A percentile compares a stretch with the other conserved stretches of the same genome.
phyloP scores from a whole-genome alignment of 2,797 vertebrate species.

The Poecilia wingei region DNA sequence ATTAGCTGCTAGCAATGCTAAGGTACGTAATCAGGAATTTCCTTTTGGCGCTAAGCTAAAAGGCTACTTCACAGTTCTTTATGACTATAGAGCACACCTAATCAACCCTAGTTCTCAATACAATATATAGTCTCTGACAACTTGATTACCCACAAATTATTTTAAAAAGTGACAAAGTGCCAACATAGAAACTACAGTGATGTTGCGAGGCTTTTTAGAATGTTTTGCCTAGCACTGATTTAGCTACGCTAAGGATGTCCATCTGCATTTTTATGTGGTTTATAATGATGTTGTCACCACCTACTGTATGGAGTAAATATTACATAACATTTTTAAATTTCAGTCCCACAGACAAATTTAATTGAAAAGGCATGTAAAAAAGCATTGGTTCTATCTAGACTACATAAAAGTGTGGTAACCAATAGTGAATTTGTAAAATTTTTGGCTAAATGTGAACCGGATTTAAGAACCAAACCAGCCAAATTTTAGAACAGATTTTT shows the following conservation, averaged over 20 bases:
- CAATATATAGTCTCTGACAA: no score
- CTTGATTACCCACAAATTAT: no score
- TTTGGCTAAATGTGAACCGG: neutral
- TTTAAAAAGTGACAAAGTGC: no score
- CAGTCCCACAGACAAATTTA: neutral
- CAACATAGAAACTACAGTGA: neutral
- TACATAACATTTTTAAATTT: neutral
- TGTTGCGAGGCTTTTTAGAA: neutral
- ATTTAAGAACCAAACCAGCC: neutral
- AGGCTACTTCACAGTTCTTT: neutral
- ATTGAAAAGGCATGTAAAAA: slow-evolving; percentile 1
- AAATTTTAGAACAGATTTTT: neutral
- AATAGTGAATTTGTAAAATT: neutral
- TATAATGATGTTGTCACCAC: neutral
- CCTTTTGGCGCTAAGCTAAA: neutral
- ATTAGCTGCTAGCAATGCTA: neutral
- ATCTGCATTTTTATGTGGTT: neutral
- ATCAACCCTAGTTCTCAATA: neutral
- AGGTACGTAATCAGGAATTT: neutral
- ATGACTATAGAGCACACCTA: neutral
- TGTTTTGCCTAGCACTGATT: neutral
- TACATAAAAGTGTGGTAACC: neutral
- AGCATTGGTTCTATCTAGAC: neutral
- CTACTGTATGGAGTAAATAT: neutral
- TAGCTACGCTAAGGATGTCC: neutral